These are phyloP conservation scores for Julus scanicus DNA, from an alignment of 2,888 invertebrate species.

Conservation along the genomic window DNA sequence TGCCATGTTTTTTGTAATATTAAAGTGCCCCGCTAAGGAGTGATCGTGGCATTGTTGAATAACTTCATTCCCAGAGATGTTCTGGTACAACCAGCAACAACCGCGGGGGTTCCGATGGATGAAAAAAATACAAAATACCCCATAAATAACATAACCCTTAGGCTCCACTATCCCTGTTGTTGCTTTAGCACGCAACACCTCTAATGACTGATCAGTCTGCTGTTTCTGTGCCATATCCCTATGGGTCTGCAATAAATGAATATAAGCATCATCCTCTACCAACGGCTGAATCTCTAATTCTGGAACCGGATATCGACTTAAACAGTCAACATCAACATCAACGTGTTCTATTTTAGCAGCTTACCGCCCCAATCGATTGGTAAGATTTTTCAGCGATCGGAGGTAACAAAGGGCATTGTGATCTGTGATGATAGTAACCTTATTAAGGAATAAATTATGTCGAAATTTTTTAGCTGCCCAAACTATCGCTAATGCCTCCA, in stretches of 20 bases:
- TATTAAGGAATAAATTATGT: background rate
- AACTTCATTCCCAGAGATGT: too few species aligned
- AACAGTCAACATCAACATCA: background rate
- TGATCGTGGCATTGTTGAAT: background rate
- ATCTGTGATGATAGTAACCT: background rate
- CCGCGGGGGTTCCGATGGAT: background rate
- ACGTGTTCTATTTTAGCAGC: background rate
- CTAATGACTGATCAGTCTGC: too few species aligned
- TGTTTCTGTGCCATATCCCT: too few species aligned
- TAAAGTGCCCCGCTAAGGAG: background rate
- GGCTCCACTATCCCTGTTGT: too few species aligned
- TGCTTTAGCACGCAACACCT: too few species aligned
- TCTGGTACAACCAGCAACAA: background rate
- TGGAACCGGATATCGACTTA: background rate
- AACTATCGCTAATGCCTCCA: background rate
- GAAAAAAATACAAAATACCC: background rate
- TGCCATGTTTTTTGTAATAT: background rate
- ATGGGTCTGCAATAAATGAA: background rate
- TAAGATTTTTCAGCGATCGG: background rate
- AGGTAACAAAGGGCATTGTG: background rate
- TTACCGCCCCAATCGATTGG: background rate
- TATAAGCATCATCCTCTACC: background rate
- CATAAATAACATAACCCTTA: background rate
- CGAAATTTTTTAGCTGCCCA: background rate
- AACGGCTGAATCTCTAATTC: too few species aligned